phyloP scores from a whole-genome alignment of 2,888 invertebrate species.

The Agriopis aurantiaria region DNA sequence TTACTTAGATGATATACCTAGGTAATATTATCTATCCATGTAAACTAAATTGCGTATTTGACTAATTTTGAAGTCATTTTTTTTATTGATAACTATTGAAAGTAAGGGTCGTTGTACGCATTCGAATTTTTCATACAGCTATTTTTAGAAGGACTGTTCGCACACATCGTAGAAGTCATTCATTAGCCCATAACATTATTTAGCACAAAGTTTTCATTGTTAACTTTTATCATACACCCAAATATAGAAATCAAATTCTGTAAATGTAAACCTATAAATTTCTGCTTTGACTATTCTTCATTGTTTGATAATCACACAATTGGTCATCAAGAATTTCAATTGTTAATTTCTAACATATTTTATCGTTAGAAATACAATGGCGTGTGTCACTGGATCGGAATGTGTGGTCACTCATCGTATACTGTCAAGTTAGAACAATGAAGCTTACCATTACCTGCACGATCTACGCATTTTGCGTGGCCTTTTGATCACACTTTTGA shows the following conservation, averaged over 20 bases:
- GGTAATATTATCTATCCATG: no score
- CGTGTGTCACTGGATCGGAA: slow-evolving; percentile 69
- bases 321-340: slow-evolving; percentile 50
- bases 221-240: slow-evolving; percentile 4
- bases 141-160: background rate
- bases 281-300: slow-evolving; percentile 28
- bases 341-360: slow-evolving; percentile 59
- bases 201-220: background rate
- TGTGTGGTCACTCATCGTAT: slow-evolving; percentile 62
- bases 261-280: slow-evolving; percentile 27
- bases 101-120: no score
- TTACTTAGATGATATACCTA: no score
- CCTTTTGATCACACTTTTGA: background rate
- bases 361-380: slow-evolving; percentile 61
- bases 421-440: slow-evolving; percentile 59
- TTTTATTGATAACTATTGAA: no score
- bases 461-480: background rate
- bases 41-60: no score
- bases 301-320: slow-evolving; percentile 38
- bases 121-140: no score
- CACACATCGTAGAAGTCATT: background rate
- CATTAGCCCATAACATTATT: background rate
- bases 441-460: slow-evolving; percentile 45
- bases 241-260: slow-evolving; percentile 14
- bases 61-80: no score